These are phyloP conservation scores for Passer montanus DNA, from an alignment of 2,113 vertebrate genomes.

Conservation along the genomic window DNA sequence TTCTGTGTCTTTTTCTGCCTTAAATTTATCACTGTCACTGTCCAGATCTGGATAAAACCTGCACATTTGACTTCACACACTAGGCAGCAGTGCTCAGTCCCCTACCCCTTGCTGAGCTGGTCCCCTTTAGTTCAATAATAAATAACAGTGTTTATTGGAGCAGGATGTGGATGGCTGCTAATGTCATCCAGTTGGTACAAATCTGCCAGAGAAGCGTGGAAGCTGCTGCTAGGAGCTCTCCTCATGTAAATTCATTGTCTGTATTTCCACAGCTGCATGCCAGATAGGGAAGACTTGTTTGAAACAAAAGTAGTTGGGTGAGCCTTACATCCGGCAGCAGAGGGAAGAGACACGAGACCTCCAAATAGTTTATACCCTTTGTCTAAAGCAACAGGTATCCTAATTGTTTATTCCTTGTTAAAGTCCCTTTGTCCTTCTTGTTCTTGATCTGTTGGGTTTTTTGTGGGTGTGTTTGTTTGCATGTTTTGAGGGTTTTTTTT, in stretches of 20 bases:
- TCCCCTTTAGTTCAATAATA: background rate
- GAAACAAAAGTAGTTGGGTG: background rate
- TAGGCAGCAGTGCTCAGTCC: background rate
- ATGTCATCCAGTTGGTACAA: constrained; percentile 31
- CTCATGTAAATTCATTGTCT: constrained; percentile 26
- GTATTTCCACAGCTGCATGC: background rate
- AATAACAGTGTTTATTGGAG: constrained; percentile 26
- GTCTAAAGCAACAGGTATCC: background rate
- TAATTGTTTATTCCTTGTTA: background rate
- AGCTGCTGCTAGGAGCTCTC: constrained; percentile 4
- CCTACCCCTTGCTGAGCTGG: background rate
- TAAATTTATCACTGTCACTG: background rate
- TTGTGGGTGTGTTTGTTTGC: background rate
- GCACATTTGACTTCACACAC: background rate
- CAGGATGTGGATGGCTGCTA: constrained; percentile 39
- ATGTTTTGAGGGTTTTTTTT: background rate
- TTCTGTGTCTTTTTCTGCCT: background rate
- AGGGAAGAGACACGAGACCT: background rate
- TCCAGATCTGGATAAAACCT: background rate
- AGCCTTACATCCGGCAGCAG: background rate
- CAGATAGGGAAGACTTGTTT: background rate
- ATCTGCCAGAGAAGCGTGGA: constrained; percentile 15
- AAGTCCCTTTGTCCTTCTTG: background rate
- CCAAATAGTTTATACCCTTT: background rate
- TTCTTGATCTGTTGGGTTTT: background rate